Percentiles rank a stretch among this genome's conserved stretches.
These are phyloP conservation scores for Agonopterix alstromeriana DNA, from an alignment of 2,888 invertebrate genomes.

Conservation along the genomic window DNA sequence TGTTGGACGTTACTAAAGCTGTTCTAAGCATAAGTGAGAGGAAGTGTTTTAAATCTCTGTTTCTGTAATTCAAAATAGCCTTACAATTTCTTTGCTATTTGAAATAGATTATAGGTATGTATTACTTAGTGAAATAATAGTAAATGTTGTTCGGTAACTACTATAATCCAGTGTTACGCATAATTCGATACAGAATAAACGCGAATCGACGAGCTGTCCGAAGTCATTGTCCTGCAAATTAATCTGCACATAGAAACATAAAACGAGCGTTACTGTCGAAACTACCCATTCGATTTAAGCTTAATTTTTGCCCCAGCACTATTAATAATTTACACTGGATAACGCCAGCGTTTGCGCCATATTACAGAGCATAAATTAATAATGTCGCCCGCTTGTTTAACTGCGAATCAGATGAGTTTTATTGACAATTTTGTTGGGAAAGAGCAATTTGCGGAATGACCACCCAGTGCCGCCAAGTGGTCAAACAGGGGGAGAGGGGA, in stretches of 20 bases:
- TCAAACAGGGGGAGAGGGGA: slow-evolving; percentile 18
- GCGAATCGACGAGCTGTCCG: slow-evolving; percentile 35
- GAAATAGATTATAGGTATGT: too few relatives aligned
- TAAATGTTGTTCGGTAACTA: too few relatives aligned
- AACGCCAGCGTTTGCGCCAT: slow-evolving; percentile 72
- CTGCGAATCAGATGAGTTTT: slow-evolving; percentile 77
- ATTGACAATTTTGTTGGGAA: slow-evolving; percentile 76
- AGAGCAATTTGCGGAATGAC: slow-evolving; percentile 75
- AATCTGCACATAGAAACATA: slow-evolving; percentile 65
- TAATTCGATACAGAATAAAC: neutral
- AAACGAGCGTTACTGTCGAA: slow-evolving; percentile 65
- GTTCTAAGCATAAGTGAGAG: too few relatives aligned
- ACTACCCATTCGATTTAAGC: slow-evolving; percentile 75
- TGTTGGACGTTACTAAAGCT: too few relatives aligned
- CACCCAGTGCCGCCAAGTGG: slow-evolving; percentile 67
- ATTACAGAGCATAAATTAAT: slow-evolving; percentile 77
- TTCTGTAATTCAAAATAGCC: too few relatives aligned
- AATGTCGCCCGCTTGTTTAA: slow-evolving; percentile 75
- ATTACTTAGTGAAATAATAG: too few relatives aligned
- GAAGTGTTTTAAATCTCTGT: too few relatives aligned
- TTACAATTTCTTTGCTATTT: too few relatives aligned
- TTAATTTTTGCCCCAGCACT: slow-evolving; percentile 76
- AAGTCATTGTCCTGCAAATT: slow-evolving; percentile 58
- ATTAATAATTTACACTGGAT: slow-evolving; percentile 75
- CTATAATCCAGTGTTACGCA: too few relatives aligned